A percentile compares a stretch with the other conserved stretches of the same genome.
Conservation (phyloP, 2,113 vertebrate species). For the Rhynchomys soricoides region DNA sequence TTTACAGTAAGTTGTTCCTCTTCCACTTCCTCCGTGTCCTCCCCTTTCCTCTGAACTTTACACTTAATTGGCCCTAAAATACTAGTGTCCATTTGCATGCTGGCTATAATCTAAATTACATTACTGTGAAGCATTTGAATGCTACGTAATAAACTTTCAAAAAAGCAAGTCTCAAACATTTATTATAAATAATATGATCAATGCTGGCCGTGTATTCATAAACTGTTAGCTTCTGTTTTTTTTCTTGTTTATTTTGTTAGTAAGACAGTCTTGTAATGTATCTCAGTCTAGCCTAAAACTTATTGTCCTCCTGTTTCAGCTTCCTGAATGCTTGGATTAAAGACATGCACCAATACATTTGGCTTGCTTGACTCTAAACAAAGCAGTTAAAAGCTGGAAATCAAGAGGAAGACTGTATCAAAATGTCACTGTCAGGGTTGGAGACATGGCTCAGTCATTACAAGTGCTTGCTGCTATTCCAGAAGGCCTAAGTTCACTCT, state of each 20-base stretch:
- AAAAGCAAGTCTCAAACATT: neutral
- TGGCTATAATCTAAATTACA: neutral
- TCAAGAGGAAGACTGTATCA: neutral
- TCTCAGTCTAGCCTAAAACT: neutral
- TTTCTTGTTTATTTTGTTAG: neutral
- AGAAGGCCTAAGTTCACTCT: neutral
- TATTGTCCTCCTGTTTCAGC: neutral
- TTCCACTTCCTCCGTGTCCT: neutral
- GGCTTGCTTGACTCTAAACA: neutral
- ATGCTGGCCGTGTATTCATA: neutral
- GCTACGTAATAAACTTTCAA: neutral
- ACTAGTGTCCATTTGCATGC: neutral
- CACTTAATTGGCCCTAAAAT: neutral
- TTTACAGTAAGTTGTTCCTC: neutral
- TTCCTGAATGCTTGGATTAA: neutral
- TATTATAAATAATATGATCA: constrained; percentile 27
- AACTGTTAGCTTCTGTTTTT: neutral
- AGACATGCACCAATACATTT: neutral
- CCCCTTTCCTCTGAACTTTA: neutral
- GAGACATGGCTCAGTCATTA: neutral
- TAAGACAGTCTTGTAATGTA: neutral
- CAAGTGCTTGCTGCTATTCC: neutral
- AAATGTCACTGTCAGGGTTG: neutral
- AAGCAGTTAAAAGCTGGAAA: neutral
- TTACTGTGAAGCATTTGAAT: constrained; percentile 34